phyloP scores from a whole-genome alignment of 2,797 vertebrate genomes.

The Lophius americanus region DNA sequence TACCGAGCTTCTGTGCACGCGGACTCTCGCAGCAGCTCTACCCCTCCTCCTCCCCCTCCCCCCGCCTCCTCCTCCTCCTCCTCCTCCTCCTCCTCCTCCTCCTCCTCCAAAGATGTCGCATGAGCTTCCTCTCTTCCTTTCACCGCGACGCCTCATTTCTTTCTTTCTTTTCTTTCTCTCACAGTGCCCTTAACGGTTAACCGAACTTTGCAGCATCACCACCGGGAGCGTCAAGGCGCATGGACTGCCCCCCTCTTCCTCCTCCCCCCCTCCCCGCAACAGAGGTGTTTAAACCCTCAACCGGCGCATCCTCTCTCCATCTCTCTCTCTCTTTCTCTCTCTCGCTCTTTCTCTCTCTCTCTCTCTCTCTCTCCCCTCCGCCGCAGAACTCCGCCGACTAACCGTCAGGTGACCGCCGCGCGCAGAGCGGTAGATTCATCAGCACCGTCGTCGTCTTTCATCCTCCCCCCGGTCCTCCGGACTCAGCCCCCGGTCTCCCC shows the following conservation, averaged over 20 bases:
- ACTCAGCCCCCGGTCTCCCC: constrained; percentile 43
- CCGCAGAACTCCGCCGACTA: constrained; percentile 68
- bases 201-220: constrained; percentile 28
- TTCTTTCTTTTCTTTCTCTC: constrained; percentile 33
- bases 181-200: constrained; percentile 28
- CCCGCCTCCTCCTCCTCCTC: constrained; percentile 38
- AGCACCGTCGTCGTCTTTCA: constrained; percentile 64
- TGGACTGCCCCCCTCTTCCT: constrained; percentile 6
- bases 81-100: constrained; percentile 40
- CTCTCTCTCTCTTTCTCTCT: constrained; percentile 15
- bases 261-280: constrained; percentile 19
- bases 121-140: constrained; percentile 55
- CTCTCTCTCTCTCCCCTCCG: constrained; percentile 41
- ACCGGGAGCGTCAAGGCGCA: constrained; percentile 24
- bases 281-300: constrained; percentile 66
- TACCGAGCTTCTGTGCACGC: constrained; percentile 77
- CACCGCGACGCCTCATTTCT: constrained; percentile 47
- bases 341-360: constrained; percentile 23
- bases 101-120: constrained; percentile 73
- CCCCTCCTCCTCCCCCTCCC: constrained; percentile 36
- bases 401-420: constrained; percentile 67
- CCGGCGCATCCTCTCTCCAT: constrained; percentile 52
- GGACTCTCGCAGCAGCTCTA: constrained; percentile 63
- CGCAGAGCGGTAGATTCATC: constrained; percentile 72
- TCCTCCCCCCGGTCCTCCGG: constrained; percentile 44